Evolutionary conservation across 2,888 invertebrate genomes (phyloP).

Genomic region (Stramonita haemastoma): DNA sequence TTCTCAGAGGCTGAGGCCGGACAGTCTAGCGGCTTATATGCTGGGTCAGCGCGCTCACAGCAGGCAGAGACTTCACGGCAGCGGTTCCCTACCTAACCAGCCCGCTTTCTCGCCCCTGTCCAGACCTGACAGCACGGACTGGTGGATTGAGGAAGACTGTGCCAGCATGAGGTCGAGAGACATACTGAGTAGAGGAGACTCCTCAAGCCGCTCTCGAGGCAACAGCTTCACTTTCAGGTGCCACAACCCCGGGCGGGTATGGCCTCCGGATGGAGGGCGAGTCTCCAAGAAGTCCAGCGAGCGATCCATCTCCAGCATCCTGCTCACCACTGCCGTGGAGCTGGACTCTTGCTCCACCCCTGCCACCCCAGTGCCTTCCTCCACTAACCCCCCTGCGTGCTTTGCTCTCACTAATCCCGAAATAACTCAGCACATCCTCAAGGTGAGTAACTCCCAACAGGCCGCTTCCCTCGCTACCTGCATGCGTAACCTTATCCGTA

Average conservation of each 20-base stretch:
- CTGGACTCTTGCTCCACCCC: conserved; percentile 30
- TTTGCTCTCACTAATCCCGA: conserved; percentile 44
- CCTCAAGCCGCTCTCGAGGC: conserved; percentile 47
- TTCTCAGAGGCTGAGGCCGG: not conserved
- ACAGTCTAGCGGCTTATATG: conserved; percentile 8
- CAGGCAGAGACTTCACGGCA: not conserved
- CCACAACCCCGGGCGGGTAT: conserved; percentile 54
- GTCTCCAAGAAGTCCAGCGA: conserved; percentile 69
- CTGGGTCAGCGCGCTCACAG: conserved; percentile 14
- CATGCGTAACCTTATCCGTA: conserved; percentile 12
- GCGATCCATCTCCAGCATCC: conserved; percentile 67
- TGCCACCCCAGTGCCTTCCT: not conserved
- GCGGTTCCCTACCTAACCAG: not conserved
- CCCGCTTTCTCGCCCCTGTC: not conserved
- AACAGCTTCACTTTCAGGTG: conserved; percentile 51
- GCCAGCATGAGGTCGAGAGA: conserved; percentile 27
- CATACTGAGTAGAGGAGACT: conserved; percentile 31
- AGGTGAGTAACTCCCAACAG: conserved; percentile 34
- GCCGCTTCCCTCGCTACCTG: not conserved
- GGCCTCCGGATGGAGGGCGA: conserved; percentile 56
- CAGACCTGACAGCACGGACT: not conserved
- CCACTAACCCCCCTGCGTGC: conserved; percentile 44
- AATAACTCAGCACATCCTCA: conserved; percentile 42
- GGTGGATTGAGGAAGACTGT: conserved; percentile 48
- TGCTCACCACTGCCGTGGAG: conserved; percentile 56